phyloP scores from a whole-genome alignment of 2,888 invertebrate genomes.

The Chouioia cunea region DNA sequence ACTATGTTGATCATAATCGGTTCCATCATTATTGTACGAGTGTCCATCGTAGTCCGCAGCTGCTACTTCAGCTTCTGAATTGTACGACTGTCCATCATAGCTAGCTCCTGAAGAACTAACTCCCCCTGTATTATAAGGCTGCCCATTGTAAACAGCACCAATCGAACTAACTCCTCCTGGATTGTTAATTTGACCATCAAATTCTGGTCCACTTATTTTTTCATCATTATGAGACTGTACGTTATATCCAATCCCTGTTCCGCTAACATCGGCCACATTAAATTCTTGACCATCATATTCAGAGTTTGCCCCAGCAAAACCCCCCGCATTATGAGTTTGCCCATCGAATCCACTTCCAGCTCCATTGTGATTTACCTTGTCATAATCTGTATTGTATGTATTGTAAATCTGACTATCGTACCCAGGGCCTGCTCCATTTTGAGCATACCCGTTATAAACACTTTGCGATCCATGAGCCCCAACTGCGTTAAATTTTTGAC shows the following conservation, averaged over 20 bases:
- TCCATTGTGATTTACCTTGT: constrained; percentile 16
- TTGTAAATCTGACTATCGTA: constrained; percentile 14
- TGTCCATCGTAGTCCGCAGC: constrained; percentile 16
- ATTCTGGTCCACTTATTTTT: constrained; percentile 24
- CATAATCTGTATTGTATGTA: not conserved
- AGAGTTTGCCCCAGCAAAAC: constrained; percentile 2
- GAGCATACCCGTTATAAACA: constrained; percentile 9
- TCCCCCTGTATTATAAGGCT: not conserved
- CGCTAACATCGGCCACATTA: constrained; percentile 22
- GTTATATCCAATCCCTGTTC: not conserved
- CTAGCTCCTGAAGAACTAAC: not conserved
- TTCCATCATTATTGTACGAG: constrained; percentile 12
- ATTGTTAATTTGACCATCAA: constrained; percentile 12
- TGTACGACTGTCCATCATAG: not conserved
- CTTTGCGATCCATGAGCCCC: not conserved
- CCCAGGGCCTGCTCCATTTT: not conserved
- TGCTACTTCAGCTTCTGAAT: not conserved
- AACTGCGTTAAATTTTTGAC: constrained; percentile 20
- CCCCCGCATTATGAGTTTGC: constrained; percentile 26
- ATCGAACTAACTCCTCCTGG: constrained; percentile 23
- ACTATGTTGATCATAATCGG: not conserved
- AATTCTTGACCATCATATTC: constrained; percentile 33
- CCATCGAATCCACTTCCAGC: constrained; percentile 27
- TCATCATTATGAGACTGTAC: constrained; percentile 18
- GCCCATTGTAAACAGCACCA: constrained; percentile 8